These are phyloP conservation scores for Ennomos erosarius DNA, from an alignment of 2,888 invertebrate species.

Conservation along the genomic window DNA sequence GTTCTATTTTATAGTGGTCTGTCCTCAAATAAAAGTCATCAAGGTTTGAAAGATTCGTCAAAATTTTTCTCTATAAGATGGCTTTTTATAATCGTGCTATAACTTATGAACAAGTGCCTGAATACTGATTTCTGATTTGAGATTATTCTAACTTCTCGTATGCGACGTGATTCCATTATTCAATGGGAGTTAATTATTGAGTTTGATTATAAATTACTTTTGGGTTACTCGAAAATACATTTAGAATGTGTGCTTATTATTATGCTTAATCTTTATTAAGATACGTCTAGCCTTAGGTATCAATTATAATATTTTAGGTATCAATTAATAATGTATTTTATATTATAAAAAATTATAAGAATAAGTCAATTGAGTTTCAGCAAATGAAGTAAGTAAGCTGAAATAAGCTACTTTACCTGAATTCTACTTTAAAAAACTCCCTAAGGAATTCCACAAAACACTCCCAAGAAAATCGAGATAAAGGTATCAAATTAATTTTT, in stretches of 20 bases:
- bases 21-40: too few relatives aligned
- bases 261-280: too few relatives aligned
- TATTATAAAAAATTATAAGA: not conserved
- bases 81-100: conserved; percentile 42
- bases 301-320: too few relatives aligned
- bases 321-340: too few relatives aligned
- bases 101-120: conserved; percentile 51
- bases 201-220: too few relatives aligned
- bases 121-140: conserved; percentile 55
- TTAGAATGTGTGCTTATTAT: too few relatives aligned
- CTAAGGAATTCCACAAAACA: conserved; percentile 43
- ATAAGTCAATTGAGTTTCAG: conserved; percentile 20
- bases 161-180: conserved; percentile 30
- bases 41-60: not conserved
- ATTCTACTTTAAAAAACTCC: conserved; percentile 36
- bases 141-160: conserved; percentile 45
- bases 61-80: not conserved
- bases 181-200: not conserved
- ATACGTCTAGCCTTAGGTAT: too few relatives aligned
- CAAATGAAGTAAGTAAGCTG: conserved; percentile 40
- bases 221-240: too few relatives aligned
- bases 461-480: conserved; percentile 71
- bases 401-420: conserved; percentile 39
- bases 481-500: conserved; percentile 84
- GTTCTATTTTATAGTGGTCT: too few relatives aligned